phyloP scores from a whole-genome alignment of 92 coral and sea anemone genomes.

The Zoanthus sansibaricus region DNA sequence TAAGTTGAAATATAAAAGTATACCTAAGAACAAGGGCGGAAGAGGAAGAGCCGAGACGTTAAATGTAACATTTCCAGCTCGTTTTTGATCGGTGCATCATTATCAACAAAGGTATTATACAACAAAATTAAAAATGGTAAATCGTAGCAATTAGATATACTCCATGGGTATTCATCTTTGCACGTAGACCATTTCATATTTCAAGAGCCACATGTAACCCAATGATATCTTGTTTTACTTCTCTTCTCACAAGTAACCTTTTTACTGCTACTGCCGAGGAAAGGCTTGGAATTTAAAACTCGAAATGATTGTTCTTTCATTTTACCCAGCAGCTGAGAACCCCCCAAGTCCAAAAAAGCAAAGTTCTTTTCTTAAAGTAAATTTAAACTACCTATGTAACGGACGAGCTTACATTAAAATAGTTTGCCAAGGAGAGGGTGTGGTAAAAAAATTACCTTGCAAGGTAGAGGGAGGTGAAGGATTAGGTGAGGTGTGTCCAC shows the following conservation, averaged over 20 bases:
- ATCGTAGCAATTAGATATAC: neutral
- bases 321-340: no score
- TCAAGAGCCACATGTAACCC: constrained; percentile 29
- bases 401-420: neutral
- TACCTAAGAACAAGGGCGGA: no score
- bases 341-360: no score
- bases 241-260: neutral
- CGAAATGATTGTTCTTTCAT: no score
- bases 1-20: no score
- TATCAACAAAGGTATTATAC: no score
- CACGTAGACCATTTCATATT: neutral
- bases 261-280: neutral
- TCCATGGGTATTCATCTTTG: neutral
- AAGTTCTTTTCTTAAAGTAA: no score
- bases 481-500: constrained; percentile 79
- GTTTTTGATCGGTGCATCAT: no score
- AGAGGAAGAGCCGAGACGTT: no score
- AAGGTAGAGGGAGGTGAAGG: constrained; percentile 74
- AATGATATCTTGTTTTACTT: constrained; percentile 32
- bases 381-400: neutral
- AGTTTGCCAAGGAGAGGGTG: constrained; percentile 7
- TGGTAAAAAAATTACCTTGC: constrained; percentile 63
- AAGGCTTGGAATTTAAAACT: no score
- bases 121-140: no score
- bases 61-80: no score